Base-by-base conservation (phyloP, 2,797 vertebrate species). In the Psittacula derbiana region DNA sequence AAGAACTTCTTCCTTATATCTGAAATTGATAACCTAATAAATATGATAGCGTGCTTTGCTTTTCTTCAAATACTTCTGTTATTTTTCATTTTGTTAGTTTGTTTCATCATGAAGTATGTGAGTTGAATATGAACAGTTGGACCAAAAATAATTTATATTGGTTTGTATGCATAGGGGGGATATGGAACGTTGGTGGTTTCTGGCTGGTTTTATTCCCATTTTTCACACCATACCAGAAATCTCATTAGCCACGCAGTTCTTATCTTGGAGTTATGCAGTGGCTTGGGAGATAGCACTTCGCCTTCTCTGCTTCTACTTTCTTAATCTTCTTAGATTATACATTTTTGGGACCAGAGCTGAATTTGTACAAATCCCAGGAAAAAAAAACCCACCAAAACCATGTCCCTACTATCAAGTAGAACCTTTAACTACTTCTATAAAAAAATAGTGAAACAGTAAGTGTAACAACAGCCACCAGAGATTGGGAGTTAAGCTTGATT, bases 61-160 rank as follows among this genome's bases (percentile, higher is more conserved):
- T 72, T 79, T 33, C 30, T 57, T 10, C 5, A 15, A 41, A 43
- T 0, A 25, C 0, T 43, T 50, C 5, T 31, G 2, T 1, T 4
- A 6, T 11, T 76, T 92, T 80, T 44, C 11, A 15, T 53, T 72
- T 5, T 25, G 2, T 53, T 53, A 8, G 1, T 73, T 53, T 31
- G 10, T 64, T 87, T 87, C 18, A 17, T 24, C 10, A 21, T 17
- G 10, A 60, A 85, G 69, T 74, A 25, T 0, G 0, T 31, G 23
- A 41, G 11, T 7, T 38, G 3, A 38, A 21, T 41, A 58, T 6
- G 8, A 79, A 58, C 3, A 53, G 8, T 4, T 36, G 4, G 12
- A 46, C 8, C 1, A 12, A 20, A 71, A 71, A 41, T 19, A 0
- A 14, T 41, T 78, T 61, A 2, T 44, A 80, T 80, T 52, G 2